Conservation (phyloP, 2,888 invertebrate species). For the Andrena camellia region DNA sequence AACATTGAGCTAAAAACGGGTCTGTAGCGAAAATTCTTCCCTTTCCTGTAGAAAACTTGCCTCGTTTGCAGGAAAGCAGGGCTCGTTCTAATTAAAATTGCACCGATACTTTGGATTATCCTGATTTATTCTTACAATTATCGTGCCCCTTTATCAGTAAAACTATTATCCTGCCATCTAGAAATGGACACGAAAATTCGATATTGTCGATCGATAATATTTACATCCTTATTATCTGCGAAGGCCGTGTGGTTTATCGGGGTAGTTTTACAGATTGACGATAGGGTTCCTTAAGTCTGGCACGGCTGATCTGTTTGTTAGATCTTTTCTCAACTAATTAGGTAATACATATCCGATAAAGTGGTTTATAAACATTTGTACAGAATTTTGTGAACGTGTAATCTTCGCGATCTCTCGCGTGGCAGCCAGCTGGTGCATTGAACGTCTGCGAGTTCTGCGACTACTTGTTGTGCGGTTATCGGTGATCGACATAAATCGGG, state of each 20-base stretch:
- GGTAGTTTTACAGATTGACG: slow-evolving; percentile 3
- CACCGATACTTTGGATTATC: neutral
- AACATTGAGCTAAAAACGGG: neutral
- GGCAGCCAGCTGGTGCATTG: neutral
- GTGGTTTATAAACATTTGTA: neutral
- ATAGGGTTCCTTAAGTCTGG: neutral
- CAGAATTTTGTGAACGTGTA: neutral
- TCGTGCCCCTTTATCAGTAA: neutral
- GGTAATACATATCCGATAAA: neutral
- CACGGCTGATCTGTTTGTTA: slow-evolving; percentile 5
- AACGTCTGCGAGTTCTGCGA: neutral
- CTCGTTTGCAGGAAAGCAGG: neutral
- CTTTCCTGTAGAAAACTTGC: neutral
- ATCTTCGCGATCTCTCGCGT: neutral
- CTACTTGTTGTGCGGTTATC: slow-evolving; percentile 10
- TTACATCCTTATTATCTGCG: neutral
- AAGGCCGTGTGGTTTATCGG: neutral
- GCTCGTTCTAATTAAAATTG: neutral
- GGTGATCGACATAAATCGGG: slow-evolving; percentile 2
- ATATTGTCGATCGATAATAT: slow-evolving; percentile 51
- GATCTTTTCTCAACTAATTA: neutral
- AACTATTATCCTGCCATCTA: slow-evolving; percentile 59
- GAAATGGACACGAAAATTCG: slow-evolving; percentile 20
- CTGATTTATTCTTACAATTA: no score
- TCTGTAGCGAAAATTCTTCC: neutral